Conservation (phyloP, 2,888 invertebrate genomes). For the Calameuta filiformis region DNA sequence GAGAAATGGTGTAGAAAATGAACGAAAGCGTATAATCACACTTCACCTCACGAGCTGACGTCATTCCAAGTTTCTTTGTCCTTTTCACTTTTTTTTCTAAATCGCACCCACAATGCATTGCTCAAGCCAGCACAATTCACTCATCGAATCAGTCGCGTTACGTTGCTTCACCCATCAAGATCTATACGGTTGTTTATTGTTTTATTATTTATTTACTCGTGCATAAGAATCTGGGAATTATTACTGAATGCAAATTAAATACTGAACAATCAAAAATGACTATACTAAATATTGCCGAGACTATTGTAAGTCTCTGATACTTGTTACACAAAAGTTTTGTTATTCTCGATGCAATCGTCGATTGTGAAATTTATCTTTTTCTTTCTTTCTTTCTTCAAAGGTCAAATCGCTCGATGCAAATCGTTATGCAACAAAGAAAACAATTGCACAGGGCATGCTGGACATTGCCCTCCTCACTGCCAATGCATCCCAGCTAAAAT, state of each 20-base stretch:
- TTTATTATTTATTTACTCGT: neutral
- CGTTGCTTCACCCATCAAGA: neutral
- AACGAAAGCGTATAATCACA: neutral
- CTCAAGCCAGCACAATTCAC: neutral
- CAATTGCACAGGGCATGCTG: conserved; percentile 90
- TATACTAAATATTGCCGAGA: neutral
- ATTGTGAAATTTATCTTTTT: neutral
- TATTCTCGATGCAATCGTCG: neutral
- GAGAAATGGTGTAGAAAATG: neutral
- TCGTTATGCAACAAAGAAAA: conserved; percentile 92
- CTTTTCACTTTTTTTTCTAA: neutral
- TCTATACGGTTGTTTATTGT: neutral
- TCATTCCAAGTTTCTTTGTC: neutral
- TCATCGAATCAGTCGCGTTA: neutral
- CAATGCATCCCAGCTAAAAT: conserved; percentile 89
- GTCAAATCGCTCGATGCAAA: conserved; percentile 83
- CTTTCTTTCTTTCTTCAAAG: neutral
- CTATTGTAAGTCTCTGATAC: neutral
- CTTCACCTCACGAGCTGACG: neutral
- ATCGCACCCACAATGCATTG: neutral
- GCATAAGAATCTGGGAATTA: neutral
- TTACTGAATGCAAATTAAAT: neutral
- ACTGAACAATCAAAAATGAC: neutral
- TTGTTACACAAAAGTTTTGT: neutral
- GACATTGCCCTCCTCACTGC: conserved; percentile 89